These are phyloP conservation scores for Tachysurus fulvidraco DNA, from an alignment of 2,113 vertebrate species.

Conservation along the genomic window DNA sequence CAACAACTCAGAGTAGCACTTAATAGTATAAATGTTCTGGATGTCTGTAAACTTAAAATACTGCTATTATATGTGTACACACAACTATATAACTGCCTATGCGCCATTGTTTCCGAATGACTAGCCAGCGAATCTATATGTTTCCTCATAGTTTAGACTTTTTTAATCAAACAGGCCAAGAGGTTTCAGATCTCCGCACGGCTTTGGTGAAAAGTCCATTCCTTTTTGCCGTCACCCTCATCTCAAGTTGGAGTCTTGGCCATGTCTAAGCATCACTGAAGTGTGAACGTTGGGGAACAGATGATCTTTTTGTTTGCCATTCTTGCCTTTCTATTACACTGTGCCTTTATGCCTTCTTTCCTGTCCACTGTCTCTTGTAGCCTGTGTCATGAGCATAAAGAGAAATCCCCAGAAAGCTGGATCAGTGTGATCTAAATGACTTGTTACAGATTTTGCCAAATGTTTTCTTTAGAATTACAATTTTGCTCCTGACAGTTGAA, in stretches of 20 bases:
- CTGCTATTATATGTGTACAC: slow-evolving; percentile 1
- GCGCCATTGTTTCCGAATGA: neutral
- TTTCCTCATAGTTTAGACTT: slow-evolving; percentile 7
- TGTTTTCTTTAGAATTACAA: neutral
- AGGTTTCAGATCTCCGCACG: neutral
- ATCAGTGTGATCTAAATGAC: neutral
- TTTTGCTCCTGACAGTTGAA: neutral
- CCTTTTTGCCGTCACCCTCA: slow-evolving; percentile 6
- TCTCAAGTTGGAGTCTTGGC: neutral
- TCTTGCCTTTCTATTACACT: neutral
- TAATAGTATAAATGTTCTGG: slow-evolving; percentile 6
- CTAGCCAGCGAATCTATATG: neutral
- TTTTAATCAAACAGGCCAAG: neutral
- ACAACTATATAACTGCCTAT: neutral
- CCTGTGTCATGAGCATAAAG: neutral
- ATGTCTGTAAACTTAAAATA: neutral
- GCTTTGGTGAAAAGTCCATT: neutral
- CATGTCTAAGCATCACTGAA: neutral
- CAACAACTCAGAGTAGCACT: slow-evolving; percentile 10
- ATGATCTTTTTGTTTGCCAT: neutral
- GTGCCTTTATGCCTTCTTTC: neutral
- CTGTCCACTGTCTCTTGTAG: neutral
- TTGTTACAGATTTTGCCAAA: slow-evolving; percentile 21
- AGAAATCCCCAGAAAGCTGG: neutral
- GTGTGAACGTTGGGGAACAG: neutral